Evolutionary conservation across 2,888 invertebrate species (phyloP), one percentile per base, ranked within the genome.

Genomic region (Julus scandinavius): DNA sequence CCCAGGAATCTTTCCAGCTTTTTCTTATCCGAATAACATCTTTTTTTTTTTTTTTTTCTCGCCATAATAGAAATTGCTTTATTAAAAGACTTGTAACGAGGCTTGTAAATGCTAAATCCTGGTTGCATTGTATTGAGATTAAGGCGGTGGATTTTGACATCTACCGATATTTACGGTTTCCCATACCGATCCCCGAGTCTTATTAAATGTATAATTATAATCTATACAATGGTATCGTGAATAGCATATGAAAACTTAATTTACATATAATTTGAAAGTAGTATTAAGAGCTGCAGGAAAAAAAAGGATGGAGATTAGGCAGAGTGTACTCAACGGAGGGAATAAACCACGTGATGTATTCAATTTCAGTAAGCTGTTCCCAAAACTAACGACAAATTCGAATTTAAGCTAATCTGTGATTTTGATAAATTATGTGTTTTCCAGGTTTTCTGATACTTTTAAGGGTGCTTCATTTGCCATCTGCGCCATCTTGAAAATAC

Each of bases 51-150:
- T 54, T 54, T 54, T 29, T 29, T 1, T 54, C 11, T 80, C 13
- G 7, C 3, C 17, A n/a, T n/a, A 63, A 63, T 63, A 38, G 38
- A 80, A 80, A 80, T 80, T 80, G 38, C 80, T 38, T 80, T 80
- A 80, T 80, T 80, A 80, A 45, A 80, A 80, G 38, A 80, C 38
- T n/a, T 29, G 72, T 72, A 72, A 80, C 80, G 72, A 72, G 72
- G 29, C 11, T 29, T 72, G 80, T 80, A 80, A 2, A 29, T 2
- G 38, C 13, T 20, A 29, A 17, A 20, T 80, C 38, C 80, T 20
- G 9, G 9, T 13, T 72, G 72, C 72, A 80, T 80, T 80, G 80
- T 38, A 38, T 80, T 80, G 80, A 13, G 29, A 80, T 80, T 80
- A 80, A 80, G 80, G 80, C 38, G 38, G 80, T 29, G 80, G 6